Conservation (phyloP, 2,113 vertebrate species). For the Python bivittatus region DNA sequence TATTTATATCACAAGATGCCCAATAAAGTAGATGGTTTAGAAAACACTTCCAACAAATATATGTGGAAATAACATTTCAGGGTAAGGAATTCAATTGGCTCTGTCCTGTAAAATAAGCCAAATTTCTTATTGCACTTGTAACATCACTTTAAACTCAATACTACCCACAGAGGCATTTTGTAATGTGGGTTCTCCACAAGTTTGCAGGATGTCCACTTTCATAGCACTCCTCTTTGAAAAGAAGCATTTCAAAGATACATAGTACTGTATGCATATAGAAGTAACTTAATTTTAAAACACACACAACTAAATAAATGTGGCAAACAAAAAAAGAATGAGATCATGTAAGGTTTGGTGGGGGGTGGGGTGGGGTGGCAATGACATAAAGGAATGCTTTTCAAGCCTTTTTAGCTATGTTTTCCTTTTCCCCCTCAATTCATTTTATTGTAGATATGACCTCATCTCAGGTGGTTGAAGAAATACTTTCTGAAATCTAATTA, state of each 20-base stretch:
- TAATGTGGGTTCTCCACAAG: slow-evolving; percentile 28
- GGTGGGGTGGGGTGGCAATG: background rate
- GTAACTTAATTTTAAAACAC: slow-evolving; percentile 51
- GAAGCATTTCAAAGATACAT: slow-evolving; percentile 25
- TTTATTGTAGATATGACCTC: slow-evolving; percentile 56
- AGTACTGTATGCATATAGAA: slow-evolving; percentile 44
- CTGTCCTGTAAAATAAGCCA: background rate
- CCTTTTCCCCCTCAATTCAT: slow-evolving; percentile 22
- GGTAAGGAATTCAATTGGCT: background rate
- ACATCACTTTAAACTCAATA: slow-evolving; percentile 45
- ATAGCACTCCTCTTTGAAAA: slow-evolving; percentile 24
- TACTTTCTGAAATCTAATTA: slow-evolving; percentile 52
- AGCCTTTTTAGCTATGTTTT: slow-evolving; percentile 48
- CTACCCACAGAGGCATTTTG: slow-evolving; percentile 42
- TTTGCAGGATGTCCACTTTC: slow-evolving; percentile 45
- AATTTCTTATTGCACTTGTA: background rate
- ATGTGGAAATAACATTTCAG: background rate
- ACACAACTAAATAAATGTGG: slow-evolving; percentile 52
- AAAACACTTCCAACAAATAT: background rate
- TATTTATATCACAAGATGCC: background rate
- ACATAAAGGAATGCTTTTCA: slow-evolving; percentile 56
- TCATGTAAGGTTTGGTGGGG: slow-evolving; percentile 42
- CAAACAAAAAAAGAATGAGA: slow-evolving; percentile 55
- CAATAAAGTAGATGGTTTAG: background rate
- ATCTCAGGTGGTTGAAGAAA: slow-evolving; percentile 61